phyloP scores from a whole-genome alignment of 2,888 invertebrate species.

The Blastobasis lacticolella region DNA sequence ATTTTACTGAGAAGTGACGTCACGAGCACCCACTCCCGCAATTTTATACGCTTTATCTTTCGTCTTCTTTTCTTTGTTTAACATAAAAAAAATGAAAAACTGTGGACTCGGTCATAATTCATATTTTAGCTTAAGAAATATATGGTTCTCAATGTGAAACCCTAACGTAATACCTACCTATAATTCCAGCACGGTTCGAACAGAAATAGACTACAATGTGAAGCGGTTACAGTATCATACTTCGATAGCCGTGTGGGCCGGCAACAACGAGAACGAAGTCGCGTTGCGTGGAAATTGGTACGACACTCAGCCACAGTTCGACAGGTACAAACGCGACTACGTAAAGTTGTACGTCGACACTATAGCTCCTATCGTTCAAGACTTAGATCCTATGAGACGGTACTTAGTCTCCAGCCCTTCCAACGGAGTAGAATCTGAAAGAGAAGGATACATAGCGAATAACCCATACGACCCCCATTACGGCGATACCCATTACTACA shows the following conservation, averaged over 20 bases:
- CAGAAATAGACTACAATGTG: conserved; percentile 88
- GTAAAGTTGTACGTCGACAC: conserved; percentile 86
- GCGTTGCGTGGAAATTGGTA: conserved; percentile 91
- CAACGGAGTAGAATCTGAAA: conserved; percentile 83
- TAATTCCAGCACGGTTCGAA: conserved; percentile 75
- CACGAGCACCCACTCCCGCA: too few species aligned
- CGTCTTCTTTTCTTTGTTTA: too few species aligned
- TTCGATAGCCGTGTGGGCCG: conserved; percentile 92
- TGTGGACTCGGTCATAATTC: too few species aligned
- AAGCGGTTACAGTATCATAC: conserved; percentile 89
- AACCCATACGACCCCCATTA: conserved; percentile 86
- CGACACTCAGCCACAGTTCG: conserved; percentile 60
- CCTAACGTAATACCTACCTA: background rate
- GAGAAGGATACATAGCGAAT: conserved; percentile 83
- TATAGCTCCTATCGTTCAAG: conserved; percentile 77
- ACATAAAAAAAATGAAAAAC: too few species aligned
- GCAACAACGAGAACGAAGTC: conserved; percentile 97
- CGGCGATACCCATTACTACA: conserved; percentile 96
- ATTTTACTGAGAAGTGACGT: too few species aligned
- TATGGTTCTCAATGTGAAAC: too few species aligned
- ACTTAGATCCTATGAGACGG: conserved; percentile 76
- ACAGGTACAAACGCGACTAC: conserved; percentile 83
- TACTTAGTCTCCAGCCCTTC: conserved; percentile 94
- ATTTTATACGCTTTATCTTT: too few species aligned
- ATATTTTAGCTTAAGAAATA: too few species aligned